These are phyloP conservation scores for Heloderma charlesbogerti DNA, from an alignment of 2,113 vertebrate species.

Conservation along the genomic window DNA sequence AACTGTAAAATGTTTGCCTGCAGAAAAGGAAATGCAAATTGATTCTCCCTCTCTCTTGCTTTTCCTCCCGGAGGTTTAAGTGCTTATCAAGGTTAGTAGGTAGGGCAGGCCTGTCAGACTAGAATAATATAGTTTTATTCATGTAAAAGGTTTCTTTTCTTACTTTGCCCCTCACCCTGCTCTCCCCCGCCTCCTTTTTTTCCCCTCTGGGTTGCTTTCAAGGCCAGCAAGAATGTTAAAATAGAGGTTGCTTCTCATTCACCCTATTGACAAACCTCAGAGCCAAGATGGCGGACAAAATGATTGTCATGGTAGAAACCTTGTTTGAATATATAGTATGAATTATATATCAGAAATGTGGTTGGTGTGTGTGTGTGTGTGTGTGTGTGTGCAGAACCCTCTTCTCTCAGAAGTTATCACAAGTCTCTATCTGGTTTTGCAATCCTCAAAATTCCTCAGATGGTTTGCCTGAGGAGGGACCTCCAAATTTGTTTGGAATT, in stretches of 20 bases:
- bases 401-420: background rate
- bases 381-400: background rate
- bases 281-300: conserved; percentile 54
- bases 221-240: conserved; percentile 58
- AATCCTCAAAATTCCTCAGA: background rate
- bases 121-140: conserved; percentile 65
- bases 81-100: conserved; percentile 72
- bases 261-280: conserved; percentile 50
- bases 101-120: conserved; percentile 64
- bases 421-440: background rate
- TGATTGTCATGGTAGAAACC: conserved; percentile 33
- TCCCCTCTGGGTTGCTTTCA: conserved; percentile 47
- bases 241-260: conserved; percentile 54
- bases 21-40: conserved; percentile 78
- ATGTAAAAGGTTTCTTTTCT: conserved; percentile 24
- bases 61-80: conserved; percentile 63
- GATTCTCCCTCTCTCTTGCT: conserved; percentile 71
- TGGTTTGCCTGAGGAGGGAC: background rate
- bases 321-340: background rate
- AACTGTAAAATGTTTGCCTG: conserved; percentile 72
- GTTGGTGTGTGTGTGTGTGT: too few relatives aligned
- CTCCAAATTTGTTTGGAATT: background rate
- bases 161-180: background rate
- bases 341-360: background rate
- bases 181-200: background rate